Conservation (phyloP, 92 coral and sea anemone species). For the Epizoanthus scotinus region DNA sequence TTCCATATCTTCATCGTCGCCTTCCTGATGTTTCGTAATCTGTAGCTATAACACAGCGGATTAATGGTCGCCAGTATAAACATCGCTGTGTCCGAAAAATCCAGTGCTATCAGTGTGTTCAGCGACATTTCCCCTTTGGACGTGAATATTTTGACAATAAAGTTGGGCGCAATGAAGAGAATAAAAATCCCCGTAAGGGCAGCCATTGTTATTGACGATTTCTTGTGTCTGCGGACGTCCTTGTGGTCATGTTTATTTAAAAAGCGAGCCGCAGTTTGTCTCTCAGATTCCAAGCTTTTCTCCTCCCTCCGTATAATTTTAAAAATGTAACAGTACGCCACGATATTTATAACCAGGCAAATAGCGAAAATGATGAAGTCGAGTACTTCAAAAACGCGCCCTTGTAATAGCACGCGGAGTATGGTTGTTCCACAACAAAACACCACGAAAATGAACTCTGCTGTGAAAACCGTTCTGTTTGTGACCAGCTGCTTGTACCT, state of each 20-base stretch:
- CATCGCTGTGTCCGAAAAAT: conserved; percentile 38
- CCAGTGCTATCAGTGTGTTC: conserved; percentile 26
- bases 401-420: neutral
- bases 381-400: neutral
- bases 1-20: conserved; percentile 18
- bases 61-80: conserved; percentile 39
- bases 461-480: conserved; percentile 2
- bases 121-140: conserved; percentile 17
- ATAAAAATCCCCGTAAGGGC: conserved; percentile 7
- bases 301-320: conserved; percentile 26
- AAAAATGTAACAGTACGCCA: conserved; percentile 29
- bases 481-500: conserved; percentile 12
- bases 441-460: neutral
- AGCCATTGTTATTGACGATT: conserved; percentile 36
- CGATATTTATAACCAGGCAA: conserved; percentile 4
- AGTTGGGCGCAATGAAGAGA: conserved; percentile 21
- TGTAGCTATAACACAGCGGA: conserved; percentile 37
- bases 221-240: conserved; percentile 32
- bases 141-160: conserved; percentile 21
- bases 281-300: neutral
- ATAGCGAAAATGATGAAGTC: conserved; percentile 22
- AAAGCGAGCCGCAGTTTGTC: conserved; percentile 28
- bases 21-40: conserved; percentile 6
- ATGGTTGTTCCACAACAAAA: conserved; percentile 26
- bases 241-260: conserved; percentile 16